Evolutionary conservation across 30 jellyfish, hydroid and myxozoan genomes (phyloP).

Genomic region (Hydra vulgaris): DNA sequence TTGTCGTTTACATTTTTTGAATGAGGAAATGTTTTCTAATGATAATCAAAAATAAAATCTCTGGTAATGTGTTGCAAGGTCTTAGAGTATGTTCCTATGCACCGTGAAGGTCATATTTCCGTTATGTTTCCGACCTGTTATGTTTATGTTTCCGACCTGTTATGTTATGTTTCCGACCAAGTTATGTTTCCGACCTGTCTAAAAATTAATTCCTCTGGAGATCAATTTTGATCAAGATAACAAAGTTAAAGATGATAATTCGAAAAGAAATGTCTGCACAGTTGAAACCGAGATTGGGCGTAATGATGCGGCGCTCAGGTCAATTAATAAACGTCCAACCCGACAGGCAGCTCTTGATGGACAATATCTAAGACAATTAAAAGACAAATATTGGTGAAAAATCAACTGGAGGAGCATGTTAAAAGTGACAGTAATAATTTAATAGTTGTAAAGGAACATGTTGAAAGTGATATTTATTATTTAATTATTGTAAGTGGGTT

Average conservation of each 20-base stretch:
- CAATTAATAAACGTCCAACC: neutral
- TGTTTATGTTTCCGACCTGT: too few relatives aligned
- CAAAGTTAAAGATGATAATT: neutral
- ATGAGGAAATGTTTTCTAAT: too few relatives aligned
- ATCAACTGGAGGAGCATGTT: neutral
- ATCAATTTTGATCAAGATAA: neutral
- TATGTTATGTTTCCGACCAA: too few relatives aligned
- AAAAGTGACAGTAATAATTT: neutral
- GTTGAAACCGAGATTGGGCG: neutral
- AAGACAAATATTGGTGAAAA: neutral
- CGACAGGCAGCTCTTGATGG: neutral
- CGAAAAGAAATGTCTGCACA: neutral
- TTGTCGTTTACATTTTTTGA: too few relatives aligned
- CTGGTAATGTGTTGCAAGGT: too few relatives aligned
- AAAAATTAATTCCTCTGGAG: neutral
- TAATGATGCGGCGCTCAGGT: neutral
- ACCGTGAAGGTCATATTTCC: too few relatives aligned
- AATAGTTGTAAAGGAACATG: neutral
- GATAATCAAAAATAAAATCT: too few relatives aligned
- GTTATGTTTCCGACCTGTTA: too few relatives aligned
- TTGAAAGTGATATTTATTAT: too few relatives aligned
- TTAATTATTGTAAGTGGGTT: too few relatives aligned
- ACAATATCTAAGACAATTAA: neutral
- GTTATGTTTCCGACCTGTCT: neutral
- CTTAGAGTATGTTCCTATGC: too few relatives aligned